These are phyloP conservation scores for Phalacrocorax aristotelis DNA, from an alignment of 2,113 vertebrate genomes.

Conservation along the genomic window DNA sequence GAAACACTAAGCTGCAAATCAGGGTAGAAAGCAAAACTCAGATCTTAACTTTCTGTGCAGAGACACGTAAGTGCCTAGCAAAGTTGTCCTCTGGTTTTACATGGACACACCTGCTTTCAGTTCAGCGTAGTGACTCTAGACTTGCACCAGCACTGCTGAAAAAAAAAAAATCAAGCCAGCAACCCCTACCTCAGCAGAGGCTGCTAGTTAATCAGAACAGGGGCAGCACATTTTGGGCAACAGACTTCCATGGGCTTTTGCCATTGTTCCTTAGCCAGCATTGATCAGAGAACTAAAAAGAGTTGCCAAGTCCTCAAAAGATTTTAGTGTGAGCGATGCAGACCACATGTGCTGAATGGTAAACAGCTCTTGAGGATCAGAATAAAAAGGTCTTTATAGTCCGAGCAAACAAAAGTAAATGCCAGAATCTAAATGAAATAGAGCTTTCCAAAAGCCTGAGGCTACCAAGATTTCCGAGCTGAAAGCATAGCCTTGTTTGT, in stretches of 20 bases:
- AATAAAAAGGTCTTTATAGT: slow-evolving; percentile 70
- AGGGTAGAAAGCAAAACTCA: not conserved
- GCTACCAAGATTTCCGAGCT: slow-evolving; percentile 19
- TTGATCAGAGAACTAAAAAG: not conserved
- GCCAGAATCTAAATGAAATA: slow-evolving; percentile 59
- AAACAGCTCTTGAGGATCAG: slow-evolving; percentile 59
- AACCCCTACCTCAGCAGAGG: not conserved
- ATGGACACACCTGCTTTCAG: not conserved
- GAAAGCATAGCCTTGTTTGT: not conserved
- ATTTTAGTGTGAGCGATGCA: slow-evolving; percentile 45
- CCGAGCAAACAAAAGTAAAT: slow-evolving; percentile 46
- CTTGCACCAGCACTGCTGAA: not conserved
- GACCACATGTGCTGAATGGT: slow-evolving; percentile 63
- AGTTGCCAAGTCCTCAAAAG: not conserved
- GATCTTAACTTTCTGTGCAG: not conserved
- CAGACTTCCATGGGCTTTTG: not conserved
- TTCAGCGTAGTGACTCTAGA: not conserved
- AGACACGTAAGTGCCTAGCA: not conserved
- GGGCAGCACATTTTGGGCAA: slow-evolving; percentile 24
- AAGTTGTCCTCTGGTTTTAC: not conserved
- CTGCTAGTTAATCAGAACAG: slow-evolving; percentile 1
- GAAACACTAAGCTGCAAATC: not conserved
- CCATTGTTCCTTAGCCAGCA: slow-evolving; percentile 6
- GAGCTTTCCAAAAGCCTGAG: slow-evolving; percentile 30
- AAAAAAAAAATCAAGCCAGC: not conserved